Conservation (phyloP, 1,140 invertebrate genomes). For the Drosophila lowei region DNA sequence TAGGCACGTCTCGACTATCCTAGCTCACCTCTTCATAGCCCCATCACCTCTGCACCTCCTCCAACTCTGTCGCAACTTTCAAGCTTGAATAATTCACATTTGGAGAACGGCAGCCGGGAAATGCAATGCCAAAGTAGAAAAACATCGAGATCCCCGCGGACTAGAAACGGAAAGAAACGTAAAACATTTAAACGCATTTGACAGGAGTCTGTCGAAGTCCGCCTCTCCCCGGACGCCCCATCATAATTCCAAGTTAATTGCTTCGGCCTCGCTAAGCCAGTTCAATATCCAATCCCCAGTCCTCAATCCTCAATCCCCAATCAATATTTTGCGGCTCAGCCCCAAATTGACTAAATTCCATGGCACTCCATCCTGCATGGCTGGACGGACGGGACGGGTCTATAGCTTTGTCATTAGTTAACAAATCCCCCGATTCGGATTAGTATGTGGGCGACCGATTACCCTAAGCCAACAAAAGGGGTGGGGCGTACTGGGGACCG, state of each 20-base stretch:
- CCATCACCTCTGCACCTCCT: neutral
- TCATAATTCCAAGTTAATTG: conserved; percentile 66
- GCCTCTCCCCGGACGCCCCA: conserved; percentile 1
- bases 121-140: conserved; percentile 14
- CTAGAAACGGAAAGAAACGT: conserved; percentile 15
- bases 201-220: conserved; percentile 3
- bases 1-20: no score
- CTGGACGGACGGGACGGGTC: neutral
- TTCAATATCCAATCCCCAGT: conserved; percentile 38
- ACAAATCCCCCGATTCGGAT: conserved; percentile 58
- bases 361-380: conserved; percentile 19
- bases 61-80: conserved; percentile 40
- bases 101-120: conserved; percentile 2
- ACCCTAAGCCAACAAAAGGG: conserved; percentile 12
- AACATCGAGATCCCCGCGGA: neutral
- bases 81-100: conserved; percentile 58
- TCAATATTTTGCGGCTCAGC: conserved; percentile 50
- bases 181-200: conserved; percentile 49
- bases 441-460: conserved; percentile 43
- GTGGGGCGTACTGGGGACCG: fast-evolving
- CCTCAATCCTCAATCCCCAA: conserved; percentile 29
- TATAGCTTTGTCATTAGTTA: conserved; percentile 49
- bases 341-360: conserved; percentile 22
- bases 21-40: no score
- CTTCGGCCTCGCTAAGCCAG: conserved; percentile 38